Evolutionary conservation across 2,797 vertebrate genomes (phyloP).

Genomic region (Pagetopsis macropterus): DNA sequence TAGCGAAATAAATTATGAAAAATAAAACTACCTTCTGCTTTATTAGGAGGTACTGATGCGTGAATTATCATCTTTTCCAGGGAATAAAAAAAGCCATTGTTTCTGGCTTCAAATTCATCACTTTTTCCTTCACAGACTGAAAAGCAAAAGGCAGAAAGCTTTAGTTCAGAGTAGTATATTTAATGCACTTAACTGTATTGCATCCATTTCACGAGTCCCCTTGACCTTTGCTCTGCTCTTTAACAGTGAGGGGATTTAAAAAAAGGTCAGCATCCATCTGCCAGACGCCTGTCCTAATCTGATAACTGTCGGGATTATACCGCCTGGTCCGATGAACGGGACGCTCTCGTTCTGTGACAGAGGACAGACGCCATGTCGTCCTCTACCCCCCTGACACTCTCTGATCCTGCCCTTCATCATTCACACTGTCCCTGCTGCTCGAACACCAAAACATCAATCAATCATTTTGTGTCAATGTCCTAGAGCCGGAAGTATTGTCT

Average conservation of each 20-base stretch:
- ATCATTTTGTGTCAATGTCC: neutral
- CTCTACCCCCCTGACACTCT: slow-evolving; percentile 5
- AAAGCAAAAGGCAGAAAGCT: slow-evolving; percentile 6
- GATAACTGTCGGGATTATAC: slow-evolving; percentile 73
- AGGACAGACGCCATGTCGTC: slow-evolving; percentile 11
- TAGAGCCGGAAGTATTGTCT: neutral
- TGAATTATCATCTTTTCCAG: slow-evolving; percentile 38
- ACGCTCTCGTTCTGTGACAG: slow-evolving; percentile 32
- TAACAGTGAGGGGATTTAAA: slow-evolving; percentile 62
- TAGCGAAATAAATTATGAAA: slow-evolving; percentile 37
- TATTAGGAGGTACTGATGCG: slow-evolving; percentile 47
- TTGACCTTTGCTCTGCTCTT: slow-evolving; percentile 51
- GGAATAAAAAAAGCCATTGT: slow-evolving; percentile 22
- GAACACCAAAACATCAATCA: neutral
- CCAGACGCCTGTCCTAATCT: slow-evolving; percentile 67
- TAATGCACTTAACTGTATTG: slow-evolving; percentile 66
- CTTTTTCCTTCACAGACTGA: slow-evolving; percentile 21
- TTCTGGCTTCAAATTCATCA: slow-evolving; percentile 25
- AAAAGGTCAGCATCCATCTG: slow-evolving; percentile 58
- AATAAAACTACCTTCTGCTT: slow-evolving; percentile 39
- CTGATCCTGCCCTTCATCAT: slow-evolving; percentile 17
- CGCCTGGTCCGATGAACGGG: slow-evolving; percentile 29
- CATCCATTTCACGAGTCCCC: slow-evolving; percentile 36
- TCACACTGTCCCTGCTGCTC: slow-evolving; percentile 24
- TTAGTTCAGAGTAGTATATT: slow-evolving; percentile 15